Percentiles rank a stretch among this genome's conserved stretches.
Evolutionary conservation across 2,888 invertebrate species (phyloP).

Genomic region (Tenthredo scrophulariae): DNA sequence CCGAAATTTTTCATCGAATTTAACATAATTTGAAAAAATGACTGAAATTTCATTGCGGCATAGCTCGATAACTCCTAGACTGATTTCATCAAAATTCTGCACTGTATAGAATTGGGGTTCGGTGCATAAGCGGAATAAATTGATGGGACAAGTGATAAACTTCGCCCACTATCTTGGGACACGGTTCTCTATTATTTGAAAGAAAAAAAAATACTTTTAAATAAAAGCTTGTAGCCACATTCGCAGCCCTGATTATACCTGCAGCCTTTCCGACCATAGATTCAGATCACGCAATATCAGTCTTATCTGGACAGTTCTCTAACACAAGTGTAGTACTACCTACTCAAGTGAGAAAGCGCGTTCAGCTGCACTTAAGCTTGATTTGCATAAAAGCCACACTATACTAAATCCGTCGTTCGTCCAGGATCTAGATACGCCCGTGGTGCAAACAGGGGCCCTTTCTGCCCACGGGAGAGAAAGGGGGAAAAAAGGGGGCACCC

Average conservation of each 20-base stretch:
- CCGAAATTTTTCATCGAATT: background rate
- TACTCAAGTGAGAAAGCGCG: slow-evolving; percentile 15
- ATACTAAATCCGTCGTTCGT: background rate
- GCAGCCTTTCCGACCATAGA: background rate
- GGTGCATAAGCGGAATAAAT: background rate
- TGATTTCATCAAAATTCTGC: background rate
- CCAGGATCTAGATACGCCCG: slow-evolving; percentile 17
- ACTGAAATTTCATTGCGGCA: background rate
- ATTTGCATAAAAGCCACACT: slow-evolving; percentile 20
- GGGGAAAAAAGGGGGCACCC: slow-evolving; percentile 2
- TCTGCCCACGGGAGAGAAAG: background rate
- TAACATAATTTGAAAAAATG: background rate
- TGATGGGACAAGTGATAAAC: background rate
- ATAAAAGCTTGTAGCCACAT: background rate
- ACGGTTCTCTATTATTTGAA: background rate
- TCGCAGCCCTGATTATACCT: background rate
- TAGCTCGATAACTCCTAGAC: no score
- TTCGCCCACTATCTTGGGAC: background rate
- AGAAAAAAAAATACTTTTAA: background rate
- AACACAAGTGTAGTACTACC: background rate
- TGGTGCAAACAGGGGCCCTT: background rate
- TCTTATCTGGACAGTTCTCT: background rate
- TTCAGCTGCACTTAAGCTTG: background rate
- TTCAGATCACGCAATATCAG: background rate
- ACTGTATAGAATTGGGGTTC: background rate